A percentile compares a stretch with the other conserved stretches of the same genome.
phyloP scores from a whole-genome alignment of 2,888 invertebrate species.

The Asteroscopus sphinx region DNA sequence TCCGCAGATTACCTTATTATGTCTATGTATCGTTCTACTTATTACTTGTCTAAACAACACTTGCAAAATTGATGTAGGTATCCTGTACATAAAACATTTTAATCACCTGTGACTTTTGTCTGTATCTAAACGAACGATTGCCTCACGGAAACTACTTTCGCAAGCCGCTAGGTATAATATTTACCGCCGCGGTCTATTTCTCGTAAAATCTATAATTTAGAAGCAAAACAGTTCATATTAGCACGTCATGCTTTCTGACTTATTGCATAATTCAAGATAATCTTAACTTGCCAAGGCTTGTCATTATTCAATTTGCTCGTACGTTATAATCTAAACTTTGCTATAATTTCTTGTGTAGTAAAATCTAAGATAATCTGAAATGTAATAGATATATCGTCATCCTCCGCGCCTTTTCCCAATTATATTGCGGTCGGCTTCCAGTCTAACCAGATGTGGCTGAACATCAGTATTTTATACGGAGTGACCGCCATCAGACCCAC shows the following conservation, averaged over 20 bases:
- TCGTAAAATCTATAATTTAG: conserved; percentile 31
- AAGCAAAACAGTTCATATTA: conserved; percentile 23
- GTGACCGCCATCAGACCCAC: no score
- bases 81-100: not conserved
- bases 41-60: not conserved
- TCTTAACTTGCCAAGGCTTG: conserved; percentile 17
- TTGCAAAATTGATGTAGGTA: conserved; percentile 11
- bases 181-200: conserved; percentile 20
- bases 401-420: no score
- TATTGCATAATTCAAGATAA: conserved; percentile 45
- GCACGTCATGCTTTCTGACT: conserved; percentile 57
- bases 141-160: not conserved
- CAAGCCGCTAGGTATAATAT: not conserved
- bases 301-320: conserved; percentile 40
- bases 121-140: conserved; percentile 5
- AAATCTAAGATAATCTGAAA: not conserved
- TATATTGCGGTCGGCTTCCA: no score
- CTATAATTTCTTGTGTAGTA: not conserved
- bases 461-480: no score
- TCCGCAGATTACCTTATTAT: not conserved
- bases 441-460: no score
- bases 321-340: not conserved
- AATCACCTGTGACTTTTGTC: conserved; percentile 16
- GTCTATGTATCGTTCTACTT: not conserved
- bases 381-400: not conserved